These are phyloP conservation scores for Urocitellus parryii DNA, from an alignment of 2,113 vertebrate species.

Conservation along the genomic window DNA sequence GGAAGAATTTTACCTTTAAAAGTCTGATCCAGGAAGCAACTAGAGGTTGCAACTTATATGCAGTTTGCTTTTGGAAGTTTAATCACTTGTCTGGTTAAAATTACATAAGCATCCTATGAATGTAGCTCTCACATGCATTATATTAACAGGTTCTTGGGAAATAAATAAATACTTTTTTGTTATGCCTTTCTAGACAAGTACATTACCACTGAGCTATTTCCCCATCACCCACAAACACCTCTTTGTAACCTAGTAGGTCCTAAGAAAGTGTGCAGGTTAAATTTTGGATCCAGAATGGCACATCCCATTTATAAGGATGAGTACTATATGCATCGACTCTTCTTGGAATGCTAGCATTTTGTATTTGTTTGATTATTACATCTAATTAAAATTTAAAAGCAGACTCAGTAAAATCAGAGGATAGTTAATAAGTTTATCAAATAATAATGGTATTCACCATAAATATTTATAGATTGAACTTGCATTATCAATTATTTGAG, in stretches of 20 bases:
- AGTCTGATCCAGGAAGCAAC: background rate
- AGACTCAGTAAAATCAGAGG: background rate
- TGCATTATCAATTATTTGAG: background rate
- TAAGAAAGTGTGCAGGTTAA: background rate
- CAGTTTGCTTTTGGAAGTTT: background rate
- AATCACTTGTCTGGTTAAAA: background rate
- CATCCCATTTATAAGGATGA: background rate
- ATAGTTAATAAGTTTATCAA: slow-evolving; percentile 31
- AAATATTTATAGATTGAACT: slow-evolving; percentile 20
- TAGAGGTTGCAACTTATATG: background rate
- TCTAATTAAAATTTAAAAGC: slow-evolving; percentile 38
- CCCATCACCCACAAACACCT: background rate
- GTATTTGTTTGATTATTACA: background rate
- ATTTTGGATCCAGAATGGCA: background rate
- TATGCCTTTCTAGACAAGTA: background rate
- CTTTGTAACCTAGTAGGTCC: background rate
- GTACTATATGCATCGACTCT: background rate
- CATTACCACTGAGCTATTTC: background rate
- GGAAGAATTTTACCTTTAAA: slow-evolving; percentile 30
- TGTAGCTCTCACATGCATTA: background rate
- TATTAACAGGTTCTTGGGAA: background rate
- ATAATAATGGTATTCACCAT: background rate
- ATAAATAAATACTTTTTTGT: background rate
- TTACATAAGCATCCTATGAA: background rate
- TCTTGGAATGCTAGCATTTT: slow-evolving; percentile 19